Percentiles rank a stretch among this genome's conserved stretches.
Evolutionary conservation across 2,113 vertebrate species (phyloP).

Genomic region (Piaya cayana): DNA sequence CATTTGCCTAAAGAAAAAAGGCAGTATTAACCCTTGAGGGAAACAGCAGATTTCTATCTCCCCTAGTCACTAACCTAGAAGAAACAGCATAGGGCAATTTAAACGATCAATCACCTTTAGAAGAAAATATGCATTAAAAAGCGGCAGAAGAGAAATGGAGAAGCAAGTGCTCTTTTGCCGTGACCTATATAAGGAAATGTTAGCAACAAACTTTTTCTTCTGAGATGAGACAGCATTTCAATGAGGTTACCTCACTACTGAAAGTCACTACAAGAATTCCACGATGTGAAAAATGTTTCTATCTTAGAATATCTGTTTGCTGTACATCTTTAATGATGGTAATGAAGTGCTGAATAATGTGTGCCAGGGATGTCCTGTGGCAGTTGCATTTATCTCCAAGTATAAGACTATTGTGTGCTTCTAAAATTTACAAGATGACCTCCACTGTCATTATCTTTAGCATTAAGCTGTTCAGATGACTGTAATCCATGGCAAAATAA

Average conservation of each 20-base stretch:
- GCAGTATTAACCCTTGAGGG: background rate
- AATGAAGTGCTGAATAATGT: background rate
- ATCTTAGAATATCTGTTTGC: background rate
- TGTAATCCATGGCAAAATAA: background rate
- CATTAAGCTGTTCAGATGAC: background rate
- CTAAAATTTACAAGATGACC: background rate
- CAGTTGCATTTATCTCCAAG: background rate
- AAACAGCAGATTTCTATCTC: background rate
- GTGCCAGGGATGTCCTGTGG: background rate
- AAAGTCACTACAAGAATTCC: background rate
- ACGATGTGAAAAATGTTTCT: background rate
- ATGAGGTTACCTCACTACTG: background rate
- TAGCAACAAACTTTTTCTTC: slow-evolving; percentile 17
- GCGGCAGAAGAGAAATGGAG: background rate
- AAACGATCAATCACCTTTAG: background rate
- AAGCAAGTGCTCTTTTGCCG: background rate
- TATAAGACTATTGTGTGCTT: background rate
- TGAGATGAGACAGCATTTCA: background rate
- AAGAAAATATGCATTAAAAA: slow-evolving; percentile 1
- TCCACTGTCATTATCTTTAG: background rate
- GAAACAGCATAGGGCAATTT: background rate
- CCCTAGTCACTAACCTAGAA: background rate
- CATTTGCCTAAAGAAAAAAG: background rate
- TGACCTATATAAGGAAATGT: background rate
- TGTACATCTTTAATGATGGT: background rate